Conservation (phyloP, 2,113 vertebrate species). For the Gobiocypris rarus region DNA sequence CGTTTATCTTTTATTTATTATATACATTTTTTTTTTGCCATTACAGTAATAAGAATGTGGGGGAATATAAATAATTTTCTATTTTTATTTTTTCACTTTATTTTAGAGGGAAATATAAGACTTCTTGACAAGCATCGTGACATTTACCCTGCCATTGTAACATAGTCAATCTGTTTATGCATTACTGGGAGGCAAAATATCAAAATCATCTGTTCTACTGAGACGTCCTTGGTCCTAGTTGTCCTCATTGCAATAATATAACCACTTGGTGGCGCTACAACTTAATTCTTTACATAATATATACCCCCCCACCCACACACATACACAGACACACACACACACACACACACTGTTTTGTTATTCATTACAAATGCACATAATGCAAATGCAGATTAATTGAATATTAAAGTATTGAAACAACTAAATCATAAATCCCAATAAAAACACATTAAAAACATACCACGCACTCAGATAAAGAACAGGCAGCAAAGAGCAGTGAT, state of each 20-base stretch:
- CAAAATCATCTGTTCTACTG: not conserved
- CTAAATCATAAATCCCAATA: not conserved
- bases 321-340: not conserved
- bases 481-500: not conserved
- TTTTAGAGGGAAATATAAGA: not conserved
- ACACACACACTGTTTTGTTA: not conserved
- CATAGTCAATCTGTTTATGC: not conserved
- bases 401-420: not conserved
- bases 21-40: not conserved
- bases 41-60: not conserved
- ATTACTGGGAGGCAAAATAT: not conserved
- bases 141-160: not conserved
- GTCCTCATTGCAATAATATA: not conserved
- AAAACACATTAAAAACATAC: not conserved
- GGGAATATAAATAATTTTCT: not conserved
- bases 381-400: not conserved
- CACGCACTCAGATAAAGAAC: not conserved
- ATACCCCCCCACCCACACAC: not conserved
- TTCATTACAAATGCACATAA: not conserved
- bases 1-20: no score
- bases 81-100: not conserved
- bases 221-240: not conserved
- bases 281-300: not conserved
- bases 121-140: not conserved
- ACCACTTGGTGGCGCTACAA: conserved; percentile 40